Conservation (phyloP, 2,113 vertebrate genomes). For the Hyperopisus bebe region DNA sequence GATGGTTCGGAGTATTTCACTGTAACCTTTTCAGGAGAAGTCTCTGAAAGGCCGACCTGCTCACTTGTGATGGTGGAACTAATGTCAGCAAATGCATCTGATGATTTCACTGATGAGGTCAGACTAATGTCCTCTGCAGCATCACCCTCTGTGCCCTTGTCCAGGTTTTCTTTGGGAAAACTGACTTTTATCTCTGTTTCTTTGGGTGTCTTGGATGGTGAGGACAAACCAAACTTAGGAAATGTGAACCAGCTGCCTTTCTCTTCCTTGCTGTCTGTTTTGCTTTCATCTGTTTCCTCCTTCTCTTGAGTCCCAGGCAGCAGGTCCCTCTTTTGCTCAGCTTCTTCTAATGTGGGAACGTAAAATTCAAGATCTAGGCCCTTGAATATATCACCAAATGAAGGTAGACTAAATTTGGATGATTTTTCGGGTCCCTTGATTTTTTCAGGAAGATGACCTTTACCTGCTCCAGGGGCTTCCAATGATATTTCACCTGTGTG, state of each 20-base stretch:
- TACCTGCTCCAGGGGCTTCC: neutral
- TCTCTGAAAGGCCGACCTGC: conserved; percentile 34
- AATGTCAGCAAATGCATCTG: conserved; percentile 62
- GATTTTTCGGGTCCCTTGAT: conserved; percentile 42
- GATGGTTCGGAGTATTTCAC: conserved; percentile 56
- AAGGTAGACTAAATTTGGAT: conserved; percentile 42
- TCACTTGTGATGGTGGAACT: conserved; percentile 62
- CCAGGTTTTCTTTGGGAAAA: conserved; percentile 19
- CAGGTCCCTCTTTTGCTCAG: conserved; percentile 33
- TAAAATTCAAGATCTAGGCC: conserved; percentile 57
- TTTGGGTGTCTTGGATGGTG: conserved; percentile 49
- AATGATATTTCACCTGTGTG: neutral
- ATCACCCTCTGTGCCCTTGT: conserved; percentile 38
- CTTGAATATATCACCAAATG: conserved; percentile 48
- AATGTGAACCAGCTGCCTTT: conserved; percentile 57
- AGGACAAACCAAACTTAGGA: conserved; percentile 52
- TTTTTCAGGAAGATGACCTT: conserved; percentile 30
- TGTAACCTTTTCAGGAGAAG: conserved; percentile 59
- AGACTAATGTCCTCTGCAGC: conserved; percentile 48
- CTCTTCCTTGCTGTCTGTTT: conserved; percentile 43
- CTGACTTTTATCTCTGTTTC: conserved; percentile 23
- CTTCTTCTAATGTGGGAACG: conserved; percentile 44
- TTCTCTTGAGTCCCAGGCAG: conserved; percentile 22
- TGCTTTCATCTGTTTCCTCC: conserved; percentile 34
- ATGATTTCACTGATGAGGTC: conserved; percentile 56